A percentile compares a stretch with the other conserved stretches of the same genome.
These are phyloP conservation scores for Platorchestia sp. DNA, from an alignment of 1,140 invertebrate genomes.

Conservation along the genomic window DNA sequence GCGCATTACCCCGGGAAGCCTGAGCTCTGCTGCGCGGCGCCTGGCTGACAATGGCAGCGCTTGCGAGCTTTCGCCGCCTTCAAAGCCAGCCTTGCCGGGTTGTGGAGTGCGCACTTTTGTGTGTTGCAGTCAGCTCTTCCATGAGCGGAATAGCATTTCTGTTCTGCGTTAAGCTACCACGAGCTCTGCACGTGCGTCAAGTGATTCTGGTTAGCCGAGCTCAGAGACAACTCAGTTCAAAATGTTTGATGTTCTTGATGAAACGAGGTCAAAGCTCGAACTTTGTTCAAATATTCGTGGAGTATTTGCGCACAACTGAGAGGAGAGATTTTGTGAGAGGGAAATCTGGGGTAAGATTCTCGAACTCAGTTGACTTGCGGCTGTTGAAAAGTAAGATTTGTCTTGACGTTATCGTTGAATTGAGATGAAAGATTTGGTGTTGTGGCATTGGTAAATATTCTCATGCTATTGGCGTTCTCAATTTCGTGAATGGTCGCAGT, in stretches of 20 bases:
- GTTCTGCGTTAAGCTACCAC: neutral
- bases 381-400: no score
- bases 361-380: no score
- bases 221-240: neutral
- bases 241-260: neutral
- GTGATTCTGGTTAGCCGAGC: neutral
- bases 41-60: neutral
- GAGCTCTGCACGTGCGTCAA: neutral
- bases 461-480: neutral
- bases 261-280: neutral
- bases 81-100: neutral
- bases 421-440: neutral
- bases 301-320: neutral
- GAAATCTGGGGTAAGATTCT: neutral
- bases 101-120: neutral
- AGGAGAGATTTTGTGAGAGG: neutral
- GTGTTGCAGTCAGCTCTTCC: neutral
- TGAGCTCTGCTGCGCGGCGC: neutral
- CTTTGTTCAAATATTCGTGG: neutral
- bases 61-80: neutral
- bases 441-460: neutral
- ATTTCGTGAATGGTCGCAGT: neutral
- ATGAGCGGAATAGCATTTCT: neutral
- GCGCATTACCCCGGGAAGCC: neutral
- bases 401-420: neutral